Base-by-base conservation (phyloP, 2,888 invertebrate genomes). In the Atethmia centrago region DNA sequence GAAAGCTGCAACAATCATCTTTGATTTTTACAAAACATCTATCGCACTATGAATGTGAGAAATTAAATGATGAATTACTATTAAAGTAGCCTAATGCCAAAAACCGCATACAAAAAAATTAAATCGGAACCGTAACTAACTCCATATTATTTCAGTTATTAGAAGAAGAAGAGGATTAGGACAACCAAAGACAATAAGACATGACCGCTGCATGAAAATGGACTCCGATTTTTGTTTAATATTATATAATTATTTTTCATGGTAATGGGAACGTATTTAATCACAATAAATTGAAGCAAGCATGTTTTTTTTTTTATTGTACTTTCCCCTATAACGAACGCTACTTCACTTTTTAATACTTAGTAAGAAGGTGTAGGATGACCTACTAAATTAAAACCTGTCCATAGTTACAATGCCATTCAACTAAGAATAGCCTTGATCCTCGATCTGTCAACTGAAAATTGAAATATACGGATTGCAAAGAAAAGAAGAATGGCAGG, bases 211-310 rank as follows among this genome's bases (percentile, higher is more conserved):
- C 79, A 59, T 42, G 66, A 70, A 61, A 73, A 78, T 61, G 83
- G 80, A 82, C n/a, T n/a, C 63, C 14, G 63, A 73, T 31, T 16
- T 40, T 28, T 45, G 36, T 51, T 42, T n/a, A 45, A 47, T 55
- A 75, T 55, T 40, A 14, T 47, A 40, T 53, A 31, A 64, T 55
- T 56, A 47, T 55, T 51, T 70, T 47, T 64, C 9, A 56, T 70
- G 79, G 77, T 83, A 49, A 53, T 72, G 68, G 72, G 36, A 61
- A 51, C n/a, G 3, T 77, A 72, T 74, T 71, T 56, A 81, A 80
- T 77, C 70, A 36, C 74, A 86, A 71, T 71, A 47, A 56, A 85
- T 72, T 69, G n/a, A 74, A 64, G 71, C 81, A 85, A 85, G 75
- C 61, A 81, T 74, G 25, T n/a, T 56, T 0, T 56, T 78, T 80